Evolutionary conservation across 2,113 vertebrate species (phyloP).

Genomic region (Sander lucioperca): DNA sequence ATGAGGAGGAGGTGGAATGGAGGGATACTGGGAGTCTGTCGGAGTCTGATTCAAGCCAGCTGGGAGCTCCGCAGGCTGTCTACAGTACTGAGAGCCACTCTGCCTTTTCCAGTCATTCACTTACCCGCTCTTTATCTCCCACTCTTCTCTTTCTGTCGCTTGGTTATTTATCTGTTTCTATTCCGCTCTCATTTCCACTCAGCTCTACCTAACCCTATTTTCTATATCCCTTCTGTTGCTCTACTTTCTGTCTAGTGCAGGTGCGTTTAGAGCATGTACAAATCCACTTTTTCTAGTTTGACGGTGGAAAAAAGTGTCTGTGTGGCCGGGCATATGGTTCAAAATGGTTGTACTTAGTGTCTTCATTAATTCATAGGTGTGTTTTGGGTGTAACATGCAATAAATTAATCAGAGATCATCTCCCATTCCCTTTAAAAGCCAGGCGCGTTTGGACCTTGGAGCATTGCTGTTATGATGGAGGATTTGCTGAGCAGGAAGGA

Average conservation of each 20-base stretch:
- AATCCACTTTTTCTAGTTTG: no score
- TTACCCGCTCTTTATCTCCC: background rate
- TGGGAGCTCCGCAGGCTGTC: slow-evolving; percentile 57
- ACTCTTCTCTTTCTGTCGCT: slow-evolving; percentile 10
- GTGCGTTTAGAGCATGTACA: no score
- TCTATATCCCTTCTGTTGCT: background rate
- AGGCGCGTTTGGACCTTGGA: no score
- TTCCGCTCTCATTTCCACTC: background rate
- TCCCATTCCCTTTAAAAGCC: no score
- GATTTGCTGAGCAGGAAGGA: no score
- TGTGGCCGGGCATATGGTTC: no score
- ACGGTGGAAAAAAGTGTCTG: no score
- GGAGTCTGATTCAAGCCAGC: slow-evolving; percentile 43
- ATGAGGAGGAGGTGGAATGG: slow-evolving; percentile 21
- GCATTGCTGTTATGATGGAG: no score
- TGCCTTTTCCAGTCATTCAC: slow-evolving; percentile 9
- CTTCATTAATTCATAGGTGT: no score
- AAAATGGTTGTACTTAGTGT: no score
- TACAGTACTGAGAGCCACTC: slow-evolving; percentile 71
- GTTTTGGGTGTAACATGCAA: no score
- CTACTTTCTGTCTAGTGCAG: background rate
- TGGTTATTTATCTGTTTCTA: slow-evolving; percentile 20
- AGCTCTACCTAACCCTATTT: background rate
- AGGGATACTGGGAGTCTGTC: slow-evolving; percentile 43
- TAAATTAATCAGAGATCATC: no score